Evolutionary conservation across 92 coral and sea anemone genomes (phyloP), one percentile per base, ranked within the genome.

Genomic region (Phenganax stokvisi): DNA sequence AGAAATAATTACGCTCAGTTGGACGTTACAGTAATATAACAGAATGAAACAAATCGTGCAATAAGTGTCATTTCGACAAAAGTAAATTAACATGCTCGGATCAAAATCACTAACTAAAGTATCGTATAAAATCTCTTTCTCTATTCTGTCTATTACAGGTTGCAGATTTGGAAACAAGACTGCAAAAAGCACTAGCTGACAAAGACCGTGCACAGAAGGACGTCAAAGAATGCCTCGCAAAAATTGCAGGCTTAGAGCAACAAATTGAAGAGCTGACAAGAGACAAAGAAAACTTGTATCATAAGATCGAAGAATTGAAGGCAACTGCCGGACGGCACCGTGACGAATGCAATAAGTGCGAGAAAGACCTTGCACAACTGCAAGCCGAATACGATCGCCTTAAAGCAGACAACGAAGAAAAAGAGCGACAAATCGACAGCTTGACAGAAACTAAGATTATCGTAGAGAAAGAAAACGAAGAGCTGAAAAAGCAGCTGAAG

Each of bases 391-490:
- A 85, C 70, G 90, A 87, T 76, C 91, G 89, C 79, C 85, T 87
- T 70, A 87, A 68, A 54, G 86, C 87, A 63, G 97, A 96, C 84
- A 90, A 92, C 63, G 88, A 89, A 60, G 97, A 96, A 29, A 96
- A 96, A 68, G 96, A 96, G 74, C 87, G 97, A 20, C 83, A 92
- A 54, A 92, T 96, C 10, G 99, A 96, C 70, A 84, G 85, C 16
- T 86, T 92, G 53, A 87, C 92, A 68, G 89, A 90, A 47, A 85
- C 92, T 20, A 96, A 92, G 91, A 96, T 82, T 65, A 77, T 97
- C 61, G 92, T 89, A 70, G 99, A 96, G 79, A 97, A 96, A 64
- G 99, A 96, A 67, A 88, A 92, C 15, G 99, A 92, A 20, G 87
- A 88, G 68, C 79, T 96, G 87, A 89, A 89, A 84, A 92, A 89